Base-by-base conservation (phyloP, 2,888 invertebrate species). In the Chrysolina haemoptera region DNA sequence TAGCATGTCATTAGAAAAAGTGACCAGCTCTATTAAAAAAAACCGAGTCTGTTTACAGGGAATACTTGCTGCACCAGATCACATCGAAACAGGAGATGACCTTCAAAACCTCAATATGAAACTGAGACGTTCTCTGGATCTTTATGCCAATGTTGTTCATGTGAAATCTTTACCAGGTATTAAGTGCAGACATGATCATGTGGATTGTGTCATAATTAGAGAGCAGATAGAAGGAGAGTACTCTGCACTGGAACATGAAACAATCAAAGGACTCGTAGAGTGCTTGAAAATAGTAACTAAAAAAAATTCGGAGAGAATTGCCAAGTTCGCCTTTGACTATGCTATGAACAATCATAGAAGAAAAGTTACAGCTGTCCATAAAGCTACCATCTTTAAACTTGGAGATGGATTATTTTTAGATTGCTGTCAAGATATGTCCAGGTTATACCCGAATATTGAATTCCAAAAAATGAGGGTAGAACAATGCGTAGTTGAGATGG, bases 181-280 rank as follows among this genome's bases (percentile, higher is more conserved):
- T 14, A 94, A 94, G 86, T 73, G 76, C 35, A 92, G 98, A 14
- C 98, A 99, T 86, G 89, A 92, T 75, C 93, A 96, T 85, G 94
- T 99, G n/a, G 98, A 99, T 89, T 95, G 96, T 88, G 95, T 98
- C 79, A 97, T 99, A 84, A 98, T 99, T 83, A 90, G 99, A 83
- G 99, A 99, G 87, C 98, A 98, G 89, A 98, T 98, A 0, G 99
- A 99, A 88, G 99, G 99, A n/a, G 99, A 99, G 88, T 99, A 99
- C 87, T 98, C 98, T 5, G 97, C 98, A 4, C 87, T 99, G 78
- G 99, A 99, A 86, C 99, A 99, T 85, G 98, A 99, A 86, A 91
- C 93, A 73, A 95, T 96, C 43, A 84, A 88, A 89, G 97, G 98
- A 16, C 96, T 99, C 59, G 96, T 99, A 3, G 99, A 99, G 85